Evolutionary conservation across 2,888 invertebrate genomes (phyloP), one percentile per base, ranked within the genome.

Genomic region (Leptinotarsa tumamoca): DNA sequence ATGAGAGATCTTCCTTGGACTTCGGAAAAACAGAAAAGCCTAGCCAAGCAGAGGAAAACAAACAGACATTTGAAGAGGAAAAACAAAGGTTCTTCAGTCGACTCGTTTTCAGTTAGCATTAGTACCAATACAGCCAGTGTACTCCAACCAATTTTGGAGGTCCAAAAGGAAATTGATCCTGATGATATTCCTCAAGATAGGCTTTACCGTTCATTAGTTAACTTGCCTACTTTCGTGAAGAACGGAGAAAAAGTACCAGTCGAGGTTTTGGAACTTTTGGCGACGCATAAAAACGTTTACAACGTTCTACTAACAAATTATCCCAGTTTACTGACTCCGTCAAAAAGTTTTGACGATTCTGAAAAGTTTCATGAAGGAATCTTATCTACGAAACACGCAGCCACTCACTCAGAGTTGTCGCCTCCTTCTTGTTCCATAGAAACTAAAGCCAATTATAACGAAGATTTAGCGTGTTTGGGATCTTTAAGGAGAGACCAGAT

Each of bases 221-320:
- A 94, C 84, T 89, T 97, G 75, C 97, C 96, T 1, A 97, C 96
- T 0, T 97, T 93, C 85, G 92, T 96, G 80, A 92, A 92, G 67
- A 93, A 94, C 79, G 94, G 94, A 0, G 95, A 95, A 86, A 93
- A 93, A 75, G 93, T 95, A 1, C 94, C 95, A 0, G 87, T 94
- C 7, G 95, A 95, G 89, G 94, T 94, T 33, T 90, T 95, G 80
- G 94, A 94, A 85, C 86, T 94, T 80, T 90, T 95, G 85, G 93
- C 94, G 69, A 92, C 92, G 63, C 91, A 91, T 78, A 93, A 93
- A 79, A 92, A 93, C 78, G 92, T 94, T 43, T 94, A 94, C 85
- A 92, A 93, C 74, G 92, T 94, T 10, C 85, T 95, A 18, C 88
- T 95, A 74, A 93, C 94, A 82, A 94, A 94, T 86, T 95, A 95